Evolutionary conservation across 1,140 invertebrate species (phyloP).

Genomic region (Epicauta chinensis): DNA sequence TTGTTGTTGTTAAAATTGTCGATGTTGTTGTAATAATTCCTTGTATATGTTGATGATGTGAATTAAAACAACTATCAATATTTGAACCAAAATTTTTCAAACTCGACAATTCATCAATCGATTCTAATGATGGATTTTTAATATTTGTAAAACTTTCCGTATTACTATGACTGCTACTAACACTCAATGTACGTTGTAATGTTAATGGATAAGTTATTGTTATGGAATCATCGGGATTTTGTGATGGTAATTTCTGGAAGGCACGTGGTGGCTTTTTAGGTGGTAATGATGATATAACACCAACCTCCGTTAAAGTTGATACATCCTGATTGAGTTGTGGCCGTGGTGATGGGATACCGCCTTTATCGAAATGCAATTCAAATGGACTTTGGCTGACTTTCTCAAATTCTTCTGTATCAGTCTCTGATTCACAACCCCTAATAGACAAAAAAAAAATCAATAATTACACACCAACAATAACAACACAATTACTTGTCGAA

Average conservation of each 20-base stretch:
- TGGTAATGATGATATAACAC: slow-evolving; percentile 30
- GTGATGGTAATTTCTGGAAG: slow-evolving; percentile 29
- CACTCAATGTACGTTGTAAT: slow-evolving; percentile 31
- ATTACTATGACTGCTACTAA: slow-evolving; percentile 27
- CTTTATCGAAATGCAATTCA: slow-evolving; percentile 44
- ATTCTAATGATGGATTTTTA: slow-evolving; percentile 39
- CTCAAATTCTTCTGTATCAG: slow-evolving; percentile 77
- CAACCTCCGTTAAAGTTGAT: slow-evolving; percentile 42
- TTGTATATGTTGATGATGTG: slow-evolving; percentile 36
- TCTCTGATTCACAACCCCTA: slow-evolving; percentile 71
- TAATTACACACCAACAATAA: not conserved
- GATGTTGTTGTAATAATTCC: slow-evolving; percentile 8
- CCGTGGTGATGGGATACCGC: slow-evolving; percentile 20
- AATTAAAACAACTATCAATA: slow-evolving; percentile 39
- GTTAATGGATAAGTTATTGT: slow-evolving; percentile 4
- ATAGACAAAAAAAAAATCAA: not conserved
- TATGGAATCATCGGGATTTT: slow-evolving; percentile 10
- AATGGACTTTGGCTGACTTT: slow-evolving; percentile 59
- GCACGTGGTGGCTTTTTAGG: slow-evolving; percentile 41
- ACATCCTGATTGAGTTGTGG: slow-evolving; percentile 33
- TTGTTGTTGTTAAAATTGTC: slow-evolving; percentile 7
- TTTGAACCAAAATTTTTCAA: slow-evolving; percentile 33
- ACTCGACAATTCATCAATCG: slow-evolving; percentile 38
- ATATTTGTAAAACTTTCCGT: slow-evolving; percentile 40
- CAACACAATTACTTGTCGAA: slow-evolving; percentile 37